phyloP scores from a whole-genome alignment of 2,888 invertebrate genomes.

The Napeogenes sylphis region DNA sequence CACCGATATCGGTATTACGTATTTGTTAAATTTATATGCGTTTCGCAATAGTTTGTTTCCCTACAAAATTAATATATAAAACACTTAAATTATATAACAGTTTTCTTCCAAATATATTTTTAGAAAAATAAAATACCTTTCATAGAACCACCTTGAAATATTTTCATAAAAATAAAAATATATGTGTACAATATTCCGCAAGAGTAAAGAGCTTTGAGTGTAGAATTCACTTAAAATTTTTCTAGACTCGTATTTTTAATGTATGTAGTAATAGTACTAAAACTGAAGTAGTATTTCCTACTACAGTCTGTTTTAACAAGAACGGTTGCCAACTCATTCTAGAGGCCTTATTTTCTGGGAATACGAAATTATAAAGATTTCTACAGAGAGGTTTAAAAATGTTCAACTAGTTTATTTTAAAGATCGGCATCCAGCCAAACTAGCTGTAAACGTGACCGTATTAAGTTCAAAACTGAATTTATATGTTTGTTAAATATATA shows the following conservation, averaged over 20 bases:
- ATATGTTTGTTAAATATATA: slow-evolving; percentile 8
- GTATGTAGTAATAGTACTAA: slow-evolving; percentile 18
- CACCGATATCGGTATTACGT: no score
- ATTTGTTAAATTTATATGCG: no score
- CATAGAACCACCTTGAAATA: neutral
- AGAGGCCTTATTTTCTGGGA: slow-evolving; percentile 22
- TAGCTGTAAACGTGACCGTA: slow-evolving; percentile 15
- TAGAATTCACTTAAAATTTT: slow-evolving; percentile 17
- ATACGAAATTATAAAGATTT: slow-evolving; percentile 20
- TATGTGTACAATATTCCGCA: slow-evolving; percentile 8
- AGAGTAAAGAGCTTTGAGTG: slow-evolving; percentile 15
- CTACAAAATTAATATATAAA: no score
- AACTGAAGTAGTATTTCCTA: slow-evolving; percentile 22
- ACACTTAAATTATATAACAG: no score
- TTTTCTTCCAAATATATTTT: no score
- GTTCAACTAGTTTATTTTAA: slow-evolving; percentile 18
- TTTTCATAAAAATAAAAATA: slow-evolving; percentile 17
- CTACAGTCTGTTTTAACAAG: slow-evolving; percentile 16
- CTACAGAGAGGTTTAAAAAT: slow-evolving; percentile 15
- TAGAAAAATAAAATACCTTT: neutral
- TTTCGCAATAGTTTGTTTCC: no score
- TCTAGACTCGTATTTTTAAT: slow-evolving; percentile 14
- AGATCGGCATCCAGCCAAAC: slow-evolving; percentile 25
- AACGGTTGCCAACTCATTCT: slow-evolving; percentile 20
- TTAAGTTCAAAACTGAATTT: neutral